These are phyloP conservation scores for Drosophila setifemur DNA, from an alignment of 1,140 invertebrate species.

Conservation along the genomic window DNA sequence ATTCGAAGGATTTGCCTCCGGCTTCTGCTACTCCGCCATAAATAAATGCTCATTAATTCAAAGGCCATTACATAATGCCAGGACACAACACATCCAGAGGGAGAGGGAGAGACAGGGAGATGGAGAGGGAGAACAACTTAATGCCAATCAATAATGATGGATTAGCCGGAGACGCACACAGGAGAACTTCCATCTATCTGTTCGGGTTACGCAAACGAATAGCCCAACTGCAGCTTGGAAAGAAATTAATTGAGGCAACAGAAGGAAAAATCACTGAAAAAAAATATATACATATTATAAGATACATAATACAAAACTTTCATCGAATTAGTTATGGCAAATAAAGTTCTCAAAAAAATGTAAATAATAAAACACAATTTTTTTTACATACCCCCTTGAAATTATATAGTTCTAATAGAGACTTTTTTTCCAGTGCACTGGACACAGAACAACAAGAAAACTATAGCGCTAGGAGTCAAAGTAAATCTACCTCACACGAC, in stretches of 20 bases:
- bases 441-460: neutral
- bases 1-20: constrained; percentile 8
- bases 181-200: constrained; percentile 8
- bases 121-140: constrained; percentile 44
- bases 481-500: constrained; percentile 15
- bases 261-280: neutral
- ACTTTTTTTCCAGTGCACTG: neutral
- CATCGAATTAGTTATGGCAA: no score
- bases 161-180: constrained; percentile 54
- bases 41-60: constrained; percentile 66
- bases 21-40: constrained; percentile 23
- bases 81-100: constrained; percentile 1
- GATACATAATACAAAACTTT: no score
- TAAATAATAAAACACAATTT: no score
- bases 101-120: no score
- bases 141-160: constrained; percentile 80
- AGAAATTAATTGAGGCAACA: constrained; percentile 58
- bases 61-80: constrained; percentile 54
- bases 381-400: no score
- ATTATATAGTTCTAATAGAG: neutral
- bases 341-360: no score
- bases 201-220: constrained; percentile 55
- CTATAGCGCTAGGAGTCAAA: constrained; percentile 5
- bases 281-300: no score
- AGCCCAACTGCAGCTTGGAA: constrained; percentile 47